Percentiles rank a stretch among this genome's conserved stretches.
Conservation (phyloP, 2,797 vertebrate genomes). For the Macropodus opercularis region DNA sequence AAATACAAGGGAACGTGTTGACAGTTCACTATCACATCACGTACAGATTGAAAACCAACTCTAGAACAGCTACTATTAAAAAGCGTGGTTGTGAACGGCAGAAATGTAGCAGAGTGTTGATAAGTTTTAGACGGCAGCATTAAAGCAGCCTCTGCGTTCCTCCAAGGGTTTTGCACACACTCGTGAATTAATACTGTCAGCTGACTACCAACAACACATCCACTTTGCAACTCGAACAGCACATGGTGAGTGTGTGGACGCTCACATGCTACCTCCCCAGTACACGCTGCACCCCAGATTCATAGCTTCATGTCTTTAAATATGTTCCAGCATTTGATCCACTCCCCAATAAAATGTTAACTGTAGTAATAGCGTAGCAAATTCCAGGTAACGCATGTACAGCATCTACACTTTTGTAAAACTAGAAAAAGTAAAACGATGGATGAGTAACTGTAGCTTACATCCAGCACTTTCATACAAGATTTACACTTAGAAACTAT, state of each 20-base stretch:
- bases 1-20: not conserved
- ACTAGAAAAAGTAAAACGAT: no score
- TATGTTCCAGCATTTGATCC: no score
- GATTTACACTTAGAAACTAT: no score
- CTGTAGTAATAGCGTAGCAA: no score
- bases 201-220: slow-evolving; percentile 67
- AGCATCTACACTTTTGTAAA: no score
- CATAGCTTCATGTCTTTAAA: not conserved
- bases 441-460: no score
- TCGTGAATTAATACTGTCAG: slow-evolving; percentile 77
- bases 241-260: not conserved
- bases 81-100: slow-evolving; percentile 8
- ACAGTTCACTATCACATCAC: slow-evolving; percentile 13
- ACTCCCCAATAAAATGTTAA: no score
- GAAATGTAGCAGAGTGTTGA: slow-evolving; percentile 59
- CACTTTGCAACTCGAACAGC: slow-evolving; percentile 29
- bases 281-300: not conserved
- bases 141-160: slow-evolving; percentile 55
- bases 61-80: slow-evolving; percentile 16
- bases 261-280: slow-evolving; percentile 11
- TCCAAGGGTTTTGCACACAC: slow-evolving; percentile 60
- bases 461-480: no score
- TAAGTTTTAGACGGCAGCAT: slow-evolving; percentile 47
- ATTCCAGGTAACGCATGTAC: no score
- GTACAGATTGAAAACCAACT: not conserved